Evolutionary conservation across 2,797 vertebrate species (phyloP).

Genomic region (Galago senegalensis): DNA sequence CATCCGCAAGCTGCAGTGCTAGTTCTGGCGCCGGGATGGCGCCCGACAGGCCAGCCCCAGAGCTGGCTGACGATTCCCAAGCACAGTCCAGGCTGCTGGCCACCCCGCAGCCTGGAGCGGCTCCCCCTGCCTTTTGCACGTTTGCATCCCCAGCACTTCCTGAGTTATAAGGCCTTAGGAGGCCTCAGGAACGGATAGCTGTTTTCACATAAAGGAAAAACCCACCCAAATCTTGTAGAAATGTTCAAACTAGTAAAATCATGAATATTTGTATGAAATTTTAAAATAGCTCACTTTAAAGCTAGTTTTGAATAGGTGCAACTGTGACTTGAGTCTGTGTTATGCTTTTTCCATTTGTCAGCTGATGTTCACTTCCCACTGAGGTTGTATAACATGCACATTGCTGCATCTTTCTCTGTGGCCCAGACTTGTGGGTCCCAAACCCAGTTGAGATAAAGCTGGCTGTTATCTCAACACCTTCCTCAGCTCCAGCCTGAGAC

Average conservation of each 20-base stretch:
- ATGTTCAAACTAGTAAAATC: slow-evolving; percentile 85
- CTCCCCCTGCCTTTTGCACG: slow-evolving; percentile 82
- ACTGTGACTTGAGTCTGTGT: slow-evolving; percentile 77
- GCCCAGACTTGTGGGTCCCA: slow-evolving; percentile 63
- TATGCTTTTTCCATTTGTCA: slow-evolving; percentile 56
- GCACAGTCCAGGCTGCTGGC: not conserved
- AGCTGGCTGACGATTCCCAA: slow-evolving; percentile 20
- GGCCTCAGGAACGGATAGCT: slow-evolving; percentile 71
- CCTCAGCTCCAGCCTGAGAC: slow-evolving; percentile 30
- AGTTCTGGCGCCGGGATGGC: slow-evolving; percentile 69
- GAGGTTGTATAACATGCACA: slow-evolving; percentile 15
- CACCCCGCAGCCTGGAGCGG: slow-evolving; percentile 47
- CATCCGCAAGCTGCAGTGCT: slow-evolving; percentile 98
- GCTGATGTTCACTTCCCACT: slow-evolving; percentile 62
- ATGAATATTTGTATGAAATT: slow-evolving; percentile 86
- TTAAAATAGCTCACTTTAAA: slow-evolving; percentile 85
- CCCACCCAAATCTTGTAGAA: slow-evolving; percentile 83
- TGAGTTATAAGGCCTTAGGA: slow-evolving; percentile 70
- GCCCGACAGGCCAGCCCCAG: not conserved
- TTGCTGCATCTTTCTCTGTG: slow-evolving; percentile 78
- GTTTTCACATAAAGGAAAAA: slow-evolving; percentile 48
- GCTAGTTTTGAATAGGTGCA: slow-evolving; percentile 78
- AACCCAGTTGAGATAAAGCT: slow-evolving; percentile 80
- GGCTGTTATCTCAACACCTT: slow-evolving; percentile 73
- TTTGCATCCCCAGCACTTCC: slow-evolving; percentile 80